phyloP scores from a whole-genome alignment of 2,888 invertebrate genomes.

The Serrognathus titanus region DNA sequence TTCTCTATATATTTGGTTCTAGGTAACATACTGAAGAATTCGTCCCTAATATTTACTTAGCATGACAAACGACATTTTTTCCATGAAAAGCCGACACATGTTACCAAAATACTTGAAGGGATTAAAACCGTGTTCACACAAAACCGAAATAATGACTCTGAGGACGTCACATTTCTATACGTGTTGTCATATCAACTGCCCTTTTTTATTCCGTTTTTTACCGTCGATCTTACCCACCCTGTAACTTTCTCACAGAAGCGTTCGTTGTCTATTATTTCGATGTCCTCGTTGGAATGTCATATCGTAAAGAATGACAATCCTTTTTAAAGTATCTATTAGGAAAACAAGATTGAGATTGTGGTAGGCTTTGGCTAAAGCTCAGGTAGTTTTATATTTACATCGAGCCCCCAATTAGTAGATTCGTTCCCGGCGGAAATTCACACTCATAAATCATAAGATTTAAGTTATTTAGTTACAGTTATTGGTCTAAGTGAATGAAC shows the following conservation, averaged over 20 bases:
- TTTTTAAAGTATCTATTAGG: conserved; percentile 11
- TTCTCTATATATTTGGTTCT: too few relatives aligned
- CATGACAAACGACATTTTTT: too few relatives aligned
- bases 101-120: background rate
- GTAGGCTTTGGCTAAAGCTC: background rate
- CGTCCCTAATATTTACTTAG: too few relatives aligned
- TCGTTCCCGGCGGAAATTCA: background rate
- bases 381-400: background rate
- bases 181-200: background rate
- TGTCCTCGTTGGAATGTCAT: conserved; percentile 13
- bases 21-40: too few relatives aligned
- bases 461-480: too few relatives aligned
- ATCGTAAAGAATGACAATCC: conserved; percentile 9
- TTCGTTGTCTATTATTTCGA: conserved; percentile 11
- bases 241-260: conserved; percentile 6
- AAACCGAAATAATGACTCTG: background rate
- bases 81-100: too few relatives aligned
- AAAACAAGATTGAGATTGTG: conserved; percentile 8
- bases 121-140: background rate
- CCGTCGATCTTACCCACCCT: background rate
- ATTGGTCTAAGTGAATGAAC: too few relatives aligned
- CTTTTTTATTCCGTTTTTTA: background rate
- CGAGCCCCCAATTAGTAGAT: background rate
- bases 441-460: background rate
- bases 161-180: background rate